A percentile compares a stretch with the other conserved stretches of the same genome.
These are phyloP conservation scores for Pseudochirops cupreus DNA, from an alignment of 2,797 vertebrate species.

Conservation along the genomic window DNA sequence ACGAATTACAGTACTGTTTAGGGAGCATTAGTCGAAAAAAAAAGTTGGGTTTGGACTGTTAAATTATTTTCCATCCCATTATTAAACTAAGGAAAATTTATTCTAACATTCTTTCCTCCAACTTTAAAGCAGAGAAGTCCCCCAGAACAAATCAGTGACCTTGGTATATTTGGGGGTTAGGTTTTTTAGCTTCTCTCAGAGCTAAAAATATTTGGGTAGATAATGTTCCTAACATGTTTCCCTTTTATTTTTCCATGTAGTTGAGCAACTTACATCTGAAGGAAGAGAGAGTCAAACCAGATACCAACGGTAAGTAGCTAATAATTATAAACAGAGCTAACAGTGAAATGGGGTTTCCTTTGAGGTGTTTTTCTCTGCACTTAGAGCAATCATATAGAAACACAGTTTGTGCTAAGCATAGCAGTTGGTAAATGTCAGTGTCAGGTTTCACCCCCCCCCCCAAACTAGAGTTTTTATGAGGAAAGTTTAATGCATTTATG, in stretches of 20 bases:
- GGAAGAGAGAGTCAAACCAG: slow-evolving; percentile 86
- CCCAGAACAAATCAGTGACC: neutral
- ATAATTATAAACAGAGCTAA: neutral
- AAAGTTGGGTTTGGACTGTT: slow-evolving; percentile 21
- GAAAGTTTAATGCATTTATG: slow-evolving; percentile 19
- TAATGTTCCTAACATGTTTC: slow-evolving; percentile 50
- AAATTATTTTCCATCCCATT: slow-evolving; percentile 22
- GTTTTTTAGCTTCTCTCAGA: neutral
- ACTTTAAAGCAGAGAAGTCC: neutral
- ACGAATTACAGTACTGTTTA: slow-evolving; percentile 45
- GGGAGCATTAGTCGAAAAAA: slow-evolving; percentile 32
- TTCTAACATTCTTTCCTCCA: neutral
- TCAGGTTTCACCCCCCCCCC: slow-evolving; percentile 29
- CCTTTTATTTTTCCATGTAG: slow-evolving; percentile 73
- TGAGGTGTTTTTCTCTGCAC: slow-evolving; percentile 44
- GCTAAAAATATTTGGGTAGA: slow-evolving; percentile 31
- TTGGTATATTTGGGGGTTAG: neutral
- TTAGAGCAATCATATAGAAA: slow-evolving; percentile 8
- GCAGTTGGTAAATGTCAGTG: neutral
- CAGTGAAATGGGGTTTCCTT: slow-evolving; percentile 61
- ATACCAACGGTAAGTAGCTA: slow-evolving; percentile 85
- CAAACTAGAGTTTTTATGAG: slow-evolving; percentile 33
- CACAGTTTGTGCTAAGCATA: slow-evolving; percentile 3
- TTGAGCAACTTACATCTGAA: slow-evolving; percentile 87
- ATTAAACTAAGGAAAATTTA: neutral